Evolutionary conservation across 2,113 vertebrate genomes (phyloP), one percentile per base, ranked within the genome.

Genomic region (Amblyornis subalaris): DNA sequence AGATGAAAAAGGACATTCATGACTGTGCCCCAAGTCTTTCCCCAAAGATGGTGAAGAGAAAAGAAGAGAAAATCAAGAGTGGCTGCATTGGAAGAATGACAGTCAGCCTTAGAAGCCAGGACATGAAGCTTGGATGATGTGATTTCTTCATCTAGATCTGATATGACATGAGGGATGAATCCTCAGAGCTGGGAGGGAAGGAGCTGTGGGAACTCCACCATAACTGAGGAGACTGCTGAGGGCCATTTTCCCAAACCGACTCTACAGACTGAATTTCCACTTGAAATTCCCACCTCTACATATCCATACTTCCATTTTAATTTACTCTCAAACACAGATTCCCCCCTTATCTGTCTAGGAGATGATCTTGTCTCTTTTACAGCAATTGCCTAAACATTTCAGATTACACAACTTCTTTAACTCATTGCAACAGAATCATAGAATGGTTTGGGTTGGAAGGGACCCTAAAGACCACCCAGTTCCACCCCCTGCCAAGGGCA

Each of bases 401-500:
- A 60, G 38, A 28, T 62, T 42, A 76, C 31, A 81, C 14, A 87
- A 20, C 24, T 73, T 35, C n/a, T 82, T 65, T 72, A 80, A 78
- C 18, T n/a, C 45, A 31, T 3, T 62, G 58, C 26, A 92, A 3
- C 9, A 73, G 61, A 84, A 78, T 40, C 14, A 53, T 2, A 53
- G 36, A 80, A 23, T 26, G 19, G 23, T 45, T 90, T 67, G 72
- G 18, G 21, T 67, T 57, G n/a, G 42, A 40, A 77, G 22, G 16
- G 9, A 61, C 18, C 16, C 50, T 33, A 54, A 26, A 65, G 38
- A 24, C 14, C 33, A 72, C 13, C 31, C n/a, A 72, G 36, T 51
- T 62, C 21, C 53, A 24, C 0, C 3, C 4, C 12, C 51, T 82
- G 15, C 36, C 28, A 29, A 0, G 1, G 33, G 14, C 26, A 86